These are phyloP conservation scores for Astyanax mexicanus DNA, from an alignment of 2,797 vertebrate species.

Conservation along the genomic window DNA sequence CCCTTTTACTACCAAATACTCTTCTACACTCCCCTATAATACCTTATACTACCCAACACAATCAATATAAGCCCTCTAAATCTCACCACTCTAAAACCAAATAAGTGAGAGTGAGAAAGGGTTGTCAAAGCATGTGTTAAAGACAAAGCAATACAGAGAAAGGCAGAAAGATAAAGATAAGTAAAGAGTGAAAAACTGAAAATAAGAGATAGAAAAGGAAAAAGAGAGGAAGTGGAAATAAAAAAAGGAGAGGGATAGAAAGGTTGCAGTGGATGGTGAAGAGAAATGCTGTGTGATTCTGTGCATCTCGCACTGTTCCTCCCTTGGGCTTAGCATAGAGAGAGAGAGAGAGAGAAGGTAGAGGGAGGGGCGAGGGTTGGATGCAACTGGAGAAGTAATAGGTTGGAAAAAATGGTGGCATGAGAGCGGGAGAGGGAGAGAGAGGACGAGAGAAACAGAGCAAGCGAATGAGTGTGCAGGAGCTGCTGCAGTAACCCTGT, in stretches of 20 bases:
- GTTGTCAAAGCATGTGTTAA: slow-evolving; percentile 6
- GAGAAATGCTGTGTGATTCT: slow-evolving; percentile 58
- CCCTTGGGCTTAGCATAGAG: slow-evolving; percentile 34
- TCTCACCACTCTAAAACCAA: too few relatives aligned
- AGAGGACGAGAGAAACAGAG: slow-evolving; percentile 13
- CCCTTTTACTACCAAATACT: too few relatives aligned
- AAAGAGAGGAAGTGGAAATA: too few relatives aligned
- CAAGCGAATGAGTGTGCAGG: slow-evolving; percentile 17
- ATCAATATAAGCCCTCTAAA: too few relatives aligned
- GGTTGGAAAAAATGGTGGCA: not conserved
- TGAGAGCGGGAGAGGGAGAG: slow-evolving; percentile 17
- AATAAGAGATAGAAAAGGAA: too few relatives aligned
- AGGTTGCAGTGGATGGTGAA: slow-evolving; percentile 64
- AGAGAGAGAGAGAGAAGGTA: slow-evolving; percentile 23
- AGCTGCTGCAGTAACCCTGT: slow-evolving; percentile 36
- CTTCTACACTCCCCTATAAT: too few relatives aligned
- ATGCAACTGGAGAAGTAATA: not conserved
- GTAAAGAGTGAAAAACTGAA: too few relatives aligned
- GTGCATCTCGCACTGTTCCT: slow-evolving; percentile 3
- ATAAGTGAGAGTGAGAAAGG: too few relatives aligned
- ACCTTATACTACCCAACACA: too few relatives aligned
- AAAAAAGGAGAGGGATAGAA: slow-evolving; percentile 69
- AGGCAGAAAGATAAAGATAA: not conserved
- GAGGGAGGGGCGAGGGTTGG: slow-evolving; percentile 10
- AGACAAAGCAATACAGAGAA: not conserved